Conservation (phyloP, 2,797 vertebrate species). For the Enoplosus armatus region DNA sequence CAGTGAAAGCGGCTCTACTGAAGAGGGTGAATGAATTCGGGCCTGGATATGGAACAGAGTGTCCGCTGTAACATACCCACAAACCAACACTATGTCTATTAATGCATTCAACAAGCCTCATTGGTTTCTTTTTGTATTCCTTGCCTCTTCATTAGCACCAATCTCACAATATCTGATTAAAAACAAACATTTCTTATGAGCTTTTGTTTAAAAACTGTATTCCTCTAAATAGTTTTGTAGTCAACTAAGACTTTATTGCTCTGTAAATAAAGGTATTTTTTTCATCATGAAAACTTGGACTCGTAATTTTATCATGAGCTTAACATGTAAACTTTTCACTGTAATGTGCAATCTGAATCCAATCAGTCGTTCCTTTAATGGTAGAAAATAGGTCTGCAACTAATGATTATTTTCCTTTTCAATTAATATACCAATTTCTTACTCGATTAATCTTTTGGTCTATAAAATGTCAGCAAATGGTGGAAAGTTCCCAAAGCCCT, state of each 20-base stretch:
- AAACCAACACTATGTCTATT: neutral
- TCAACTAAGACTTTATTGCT: conserved; percentile 31
- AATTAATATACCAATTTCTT: neutral
- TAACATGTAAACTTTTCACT: neutral
- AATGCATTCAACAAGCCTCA: neutral
- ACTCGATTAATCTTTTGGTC: neutral
- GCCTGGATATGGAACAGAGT: conserved; percentile 84
- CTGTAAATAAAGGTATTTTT: conserved; percentile 67
- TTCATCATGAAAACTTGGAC: conserved; percentile 11
- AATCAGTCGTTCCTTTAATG: neutral
- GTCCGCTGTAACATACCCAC: conserved; percentile 72
- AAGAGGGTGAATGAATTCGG: conserved; percentile 91
- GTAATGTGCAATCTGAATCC: neutral
- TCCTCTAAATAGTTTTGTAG: conserved; percentile 17
- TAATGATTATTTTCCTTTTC: neutral
- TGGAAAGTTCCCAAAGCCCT: neutral
- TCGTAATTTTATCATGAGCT: conserved; percentile 4
- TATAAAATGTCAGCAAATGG: neutral
- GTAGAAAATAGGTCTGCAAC: neutral
- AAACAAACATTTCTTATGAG: neutral
- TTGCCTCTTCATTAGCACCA: neutral
- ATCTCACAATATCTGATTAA: neutral
- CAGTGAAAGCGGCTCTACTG: conserved; percentile 92
- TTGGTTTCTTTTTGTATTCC: conserved; percentile 4
- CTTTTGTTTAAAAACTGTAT: conserved; percentile 7